phyloP scores from a whole-genome alignment of 2,888 invertebrate species.

The Stomorhina lunata region DNA sequence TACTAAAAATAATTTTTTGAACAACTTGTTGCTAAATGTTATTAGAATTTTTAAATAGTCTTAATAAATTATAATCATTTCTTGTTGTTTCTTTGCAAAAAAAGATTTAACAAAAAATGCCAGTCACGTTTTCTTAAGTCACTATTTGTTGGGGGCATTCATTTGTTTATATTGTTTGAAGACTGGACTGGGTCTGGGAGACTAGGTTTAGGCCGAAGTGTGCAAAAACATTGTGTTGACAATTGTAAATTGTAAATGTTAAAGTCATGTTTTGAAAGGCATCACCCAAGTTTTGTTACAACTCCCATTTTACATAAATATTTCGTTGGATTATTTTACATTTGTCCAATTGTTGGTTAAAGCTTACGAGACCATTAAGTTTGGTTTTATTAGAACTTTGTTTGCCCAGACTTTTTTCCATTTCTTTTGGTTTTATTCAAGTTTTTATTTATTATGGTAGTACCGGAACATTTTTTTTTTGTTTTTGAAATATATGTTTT shows the following conservation, averaged over 20 bases:
- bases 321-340: neutral
- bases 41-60: slow-evolving; percentile 1
- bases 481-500: neutral
- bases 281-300: neutral
- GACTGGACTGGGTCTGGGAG: neutral
- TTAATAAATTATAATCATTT: too few species aligned
- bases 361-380: slow-evolving; percentile 40
- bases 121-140: slow-evolving; percentile 27
- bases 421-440: neutral
- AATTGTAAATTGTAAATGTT: slow-evolving; percentile 52
- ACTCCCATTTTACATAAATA: too few species aligned
- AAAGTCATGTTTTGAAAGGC: slow-evolving; percentile 11
- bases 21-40: slow-evolving; percentile 16
- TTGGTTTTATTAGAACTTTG: slow-evolving; percentile 46
- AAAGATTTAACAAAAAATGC: neutral
- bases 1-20: too few species aligned
- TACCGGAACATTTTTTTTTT: slow-evolving; percentile 56
- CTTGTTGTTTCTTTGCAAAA: neutral
- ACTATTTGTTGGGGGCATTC: neutral
- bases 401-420: neutral
- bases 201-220: neutral
- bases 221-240: slow-evolving; percentile 35
- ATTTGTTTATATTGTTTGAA: too few species aligned
- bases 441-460: slow-evolving; percentile 21
- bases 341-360: neutral